phyloP scores from a whole-genome alignment of 2,888 invertebrate genomes.

The Microctonus aethiopoides region DNA sequence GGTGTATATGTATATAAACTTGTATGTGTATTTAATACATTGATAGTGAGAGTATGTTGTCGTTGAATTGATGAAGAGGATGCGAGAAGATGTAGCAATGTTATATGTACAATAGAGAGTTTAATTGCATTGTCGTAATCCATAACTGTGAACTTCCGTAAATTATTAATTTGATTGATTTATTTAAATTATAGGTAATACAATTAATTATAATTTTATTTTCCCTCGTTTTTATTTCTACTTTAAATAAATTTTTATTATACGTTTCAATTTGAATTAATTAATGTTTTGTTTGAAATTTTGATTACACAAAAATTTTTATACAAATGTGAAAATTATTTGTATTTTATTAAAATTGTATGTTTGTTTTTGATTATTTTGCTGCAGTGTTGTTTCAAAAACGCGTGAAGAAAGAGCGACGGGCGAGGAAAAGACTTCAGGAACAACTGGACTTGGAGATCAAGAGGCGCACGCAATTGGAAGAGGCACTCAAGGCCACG shows the following conservation, averaged over 20 bases:
- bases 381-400: constrained; percentile 88
- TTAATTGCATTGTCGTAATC: background rate
- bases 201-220: background rate
- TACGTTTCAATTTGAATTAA: too few relatives aligned
- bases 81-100: constrained; percentile 27
- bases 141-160: background rate
- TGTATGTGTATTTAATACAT: background rate
- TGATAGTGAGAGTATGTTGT: constrained; percentile 30
- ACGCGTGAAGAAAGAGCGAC: constrained; percentile 87
- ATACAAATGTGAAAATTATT: too few relatives aligned
- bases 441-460: constrained; percentile 86
- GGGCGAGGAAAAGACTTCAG: constrained; percentile 84
- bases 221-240: too few relatives aligned
- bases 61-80: constrained; percentile 30
- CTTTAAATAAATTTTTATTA: too few relatives aligned
- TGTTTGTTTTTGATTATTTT: background rate
- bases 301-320: too few relatives aligned
- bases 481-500: constrained; percentile 82
- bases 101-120: constrained; percentile 37
- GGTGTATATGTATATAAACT: constrained; percentile 10
- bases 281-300: too few relatives aligned
- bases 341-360: too few relatives aligned
- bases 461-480: constrained; percentile 82
- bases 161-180: constrained; percentile 1
- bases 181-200: background rate